Evolutionary conservation across 2,888 invertebrate species (phyloP).

Genomic region (Dicycla oo): DNA sequence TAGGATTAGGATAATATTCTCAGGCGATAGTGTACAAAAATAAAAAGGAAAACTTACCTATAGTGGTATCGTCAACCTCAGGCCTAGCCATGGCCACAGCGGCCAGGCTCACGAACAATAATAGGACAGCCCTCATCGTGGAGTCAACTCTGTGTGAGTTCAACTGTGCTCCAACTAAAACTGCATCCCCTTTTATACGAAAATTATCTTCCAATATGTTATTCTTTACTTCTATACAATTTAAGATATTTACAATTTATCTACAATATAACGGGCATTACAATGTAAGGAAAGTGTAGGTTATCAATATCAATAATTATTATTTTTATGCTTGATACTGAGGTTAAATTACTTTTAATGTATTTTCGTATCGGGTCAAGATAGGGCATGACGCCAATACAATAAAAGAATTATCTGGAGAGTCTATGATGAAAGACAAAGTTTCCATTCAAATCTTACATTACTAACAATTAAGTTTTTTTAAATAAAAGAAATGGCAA

Average conservation of each 20-base stretch:
- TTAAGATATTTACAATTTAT: too few relatives aligned
- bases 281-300: slow-evolving; percentile 52
- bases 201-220: slow-evolving; percentile 37
- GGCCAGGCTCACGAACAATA: slow-evolving; percentile 80
- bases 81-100: slow-evolving; percentile 82
- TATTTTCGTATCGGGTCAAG: slow-evolving; percentile 19
- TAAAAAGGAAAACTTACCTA: slow-evolving; percentile 71
- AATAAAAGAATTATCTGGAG: neutral
- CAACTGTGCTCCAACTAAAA: slow-evolving; percentile 75
- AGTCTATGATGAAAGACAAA: neutral
- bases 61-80: slow-evolving; percentile 74
- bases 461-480: neutral
- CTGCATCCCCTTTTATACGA: slow-evolving; percentile 73
- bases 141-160: slow-evolving; percentile 74
- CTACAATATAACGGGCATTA: slow-evolving; percentile 48
- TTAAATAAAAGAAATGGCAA: neutral
- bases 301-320: slow-evolving; percentile 51
- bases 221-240: slow-evolving; percentile 53
- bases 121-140: slow-evolving; percentile 81
- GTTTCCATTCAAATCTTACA: neutral
- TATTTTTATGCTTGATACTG: slow-evolving; percentile 43
- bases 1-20: too few relatives aligned
- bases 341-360: slow-evolving; percentile 32
- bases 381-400: slow-evolving; percentile 24
- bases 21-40: neutral